Evolutionary conservation across 35 echinoderm and acorn worm species (phyloP).

Genomic region (Hemicentrotus pulcherrimus): DNA sequence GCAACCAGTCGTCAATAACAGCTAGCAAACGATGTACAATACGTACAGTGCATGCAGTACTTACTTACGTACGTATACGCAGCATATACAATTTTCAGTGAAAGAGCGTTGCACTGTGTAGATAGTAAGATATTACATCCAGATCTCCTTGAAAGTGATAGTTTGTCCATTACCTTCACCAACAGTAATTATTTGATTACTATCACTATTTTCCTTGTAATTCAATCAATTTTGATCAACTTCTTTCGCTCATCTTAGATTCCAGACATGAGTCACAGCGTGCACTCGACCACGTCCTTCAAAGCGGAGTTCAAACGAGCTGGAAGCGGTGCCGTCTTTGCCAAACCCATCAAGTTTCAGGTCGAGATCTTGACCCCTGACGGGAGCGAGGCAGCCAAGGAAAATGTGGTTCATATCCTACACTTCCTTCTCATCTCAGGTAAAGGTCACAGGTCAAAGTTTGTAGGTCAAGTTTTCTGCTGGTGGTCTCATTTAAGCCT

Average conservation of each 20-base stretch:
- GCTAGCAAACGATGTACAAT: too few relatives aligned
- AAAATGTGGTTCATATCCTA: slow-evolving; percentile 69
- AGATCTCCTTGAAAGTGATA: too few relatives aligned
- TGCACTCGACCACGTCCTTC: slow-evolving; percentile 82
- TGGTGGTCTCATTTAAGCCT: too few relatives aligned
- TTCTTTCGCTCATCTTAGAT: slow-evolving; percentile 61
- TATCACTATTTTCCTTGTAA: background rate
- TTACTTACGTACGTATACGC: too few relatives aligned
- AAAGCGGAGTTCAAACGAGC: slow-evolving; percentile 81
- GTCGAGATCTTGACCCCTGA: slow-evolving; percentile 80
- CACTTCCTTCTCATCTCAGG: slow-evolving; percentile 87
- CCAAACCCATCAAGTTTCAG: slow-evolving; percentile 96
- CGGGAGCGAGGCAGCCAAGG: slow-evolving; percentile 56
- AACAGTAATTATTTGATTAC: too few relatives aligned
- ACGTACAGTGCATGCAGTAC: too few relatives aligned
- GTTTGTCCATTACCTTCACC: too few relatives aligned
- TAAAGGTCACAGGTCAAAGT: slow-evolving; percentile 29
- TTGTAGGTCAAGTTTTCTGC: too few relatives aligned
- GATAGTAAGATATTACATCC: too few relatives aligned
- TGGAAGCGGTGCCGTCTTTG: slow-evolving; percentile 91
- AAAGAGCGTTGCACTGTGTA: too few relatives aligned
- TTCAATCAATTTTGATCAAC: background rate
- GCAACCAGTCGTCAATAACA: too few relatives aligned
- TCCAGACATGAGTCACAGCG: slow-evolving; percentile 89
- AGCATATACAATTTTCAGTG: too few relatives aligned